These are phyloP conservation scores for Arrhamphus sclerolepis DNA, from an alignment of 2,797 vertebrate species.

Conservation along the genomic window DNA sequence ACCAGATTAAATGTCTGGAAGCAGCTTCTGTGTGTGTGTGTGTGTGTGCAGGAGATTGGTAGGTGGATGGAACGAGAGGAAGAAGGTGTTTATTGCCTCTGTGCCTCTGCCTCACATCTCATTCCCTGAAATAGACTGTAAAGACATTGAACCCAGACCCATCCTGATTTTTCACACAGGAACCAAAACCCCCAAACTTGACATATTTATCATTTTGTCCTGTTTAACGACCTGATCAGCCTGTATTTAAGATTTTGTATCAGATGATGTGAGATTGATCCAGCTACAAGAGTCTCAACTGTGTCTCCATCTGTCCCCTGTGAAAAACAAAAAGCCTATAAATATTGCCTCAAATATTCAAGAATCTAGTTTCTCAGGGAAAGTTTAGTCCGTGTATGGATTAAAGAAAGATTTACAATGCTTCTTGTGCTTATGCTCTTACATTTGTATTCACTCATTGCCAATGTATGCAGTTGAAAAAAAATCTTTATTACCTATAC, in stretches of 20 bases:
- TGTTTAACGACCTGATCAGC: constrained; percentile 38
- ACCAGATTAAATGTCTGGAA: constrained; percentile 71
- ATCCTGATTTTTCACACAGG: constrained; percentile 38
- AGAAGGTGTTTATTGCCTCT: constrained; percentile 6
- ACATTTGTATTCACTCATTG: too few species aligned
- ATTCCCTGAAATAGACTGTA: constrained; percentile 60
- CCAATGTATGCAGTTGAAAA: too few species aligned
- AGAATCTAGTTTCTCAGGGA: not conserved
- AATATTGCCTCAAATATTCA: not conserved
- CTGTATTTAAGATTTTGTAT: constrained; percentile 15
- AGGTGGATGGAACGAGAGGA: constrained; percentile 24
- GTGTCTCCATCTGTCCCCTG: not conserved
- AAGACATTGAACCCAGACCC: constrained; percentile 35
- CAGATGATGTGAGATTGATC: constrained; percentile 24
- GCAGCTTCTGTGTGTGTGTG: constrained; percentile 33
- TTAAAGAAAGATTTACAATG: too few species aligned
- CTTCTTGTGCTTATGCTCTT: too few species aligned
- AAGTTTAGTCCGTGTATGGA: too few species aligned
- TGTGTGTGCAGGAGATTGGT: constrained; percentile 19
- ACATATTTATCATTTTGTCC: constrained; percentile 48
- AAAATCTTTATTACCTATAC: too few species aligned
- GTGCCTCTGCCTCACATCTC: constrained; percentile 32
- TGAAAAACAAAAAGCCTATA: too few species aligned
- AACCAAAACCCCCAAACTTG: constrained; percentile 34
- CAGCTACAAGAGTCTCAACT: not conserved